These are phyloP conservation scores for Eulimnadia texana DNA, from an alignment of 1,140 invertebrate species.

Conservation along the genomic window DNA sequence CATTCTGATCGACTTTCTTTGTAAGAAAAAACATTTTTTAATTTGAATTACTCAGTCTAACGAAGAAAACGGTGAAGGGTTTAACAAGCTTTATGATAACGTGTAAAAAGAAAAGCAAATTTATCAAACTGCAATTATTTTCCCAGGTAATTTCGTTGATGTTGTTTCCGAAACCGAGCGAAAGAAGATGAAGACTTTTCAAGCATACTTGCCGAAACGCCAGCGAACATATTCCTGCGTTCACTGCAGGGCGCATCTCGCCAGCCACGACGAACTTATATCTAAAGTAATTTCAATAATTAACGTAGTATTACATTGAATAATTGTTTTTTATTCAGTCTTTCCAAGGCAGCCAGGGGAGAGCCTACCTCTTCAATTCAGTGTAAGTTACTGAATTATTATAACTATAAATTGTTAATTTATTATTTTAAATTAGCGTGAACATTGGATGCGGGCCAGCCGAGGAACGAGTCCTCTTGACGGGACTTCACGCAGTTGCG, in stretches of 20 bases:
- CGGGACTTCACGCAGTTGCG: conserved; percentile 96
- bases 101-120: too few species aligned
- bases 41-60: too few species aligned
- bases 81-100: too few species aligned
- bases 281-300: conserved; percentile 2
- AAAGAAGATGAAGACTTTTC: conserved; percentile 94
- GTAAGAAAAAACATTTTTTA: too few species aligned
- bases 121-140: too few species aligned
- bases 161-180: too few species aligned
- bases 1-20: too few species aligned
- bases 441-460: conserved; percentile 98
- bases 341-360: conserved; percentile 99
- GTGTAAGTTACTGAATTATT: conserved; percentile 65
- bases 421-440: conserved; percentile 50
- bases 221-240: conserved; percentile 99
- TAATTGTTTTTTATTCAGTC: conserved; percentile 60
- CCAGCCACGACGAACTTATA: conserved; percentile 93
- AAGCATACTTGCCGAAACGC: conserved; percentile 95
- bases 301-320: conserved; percentile 1
- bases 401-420: conserved; percentile 4
- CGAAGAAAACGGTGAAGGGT: too few species aligned
- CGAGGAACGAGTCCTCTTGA: conserved; percentile 93
- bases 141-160: too few species aligned
- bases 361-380: conserved; percentile 99
- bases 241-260: conserved; percentile 97